These are phyloP conservation scores for Argentina silus DNA, from an alignment of 2,797 vertebrate genomes.

Conservation along the genomic window DNA sequence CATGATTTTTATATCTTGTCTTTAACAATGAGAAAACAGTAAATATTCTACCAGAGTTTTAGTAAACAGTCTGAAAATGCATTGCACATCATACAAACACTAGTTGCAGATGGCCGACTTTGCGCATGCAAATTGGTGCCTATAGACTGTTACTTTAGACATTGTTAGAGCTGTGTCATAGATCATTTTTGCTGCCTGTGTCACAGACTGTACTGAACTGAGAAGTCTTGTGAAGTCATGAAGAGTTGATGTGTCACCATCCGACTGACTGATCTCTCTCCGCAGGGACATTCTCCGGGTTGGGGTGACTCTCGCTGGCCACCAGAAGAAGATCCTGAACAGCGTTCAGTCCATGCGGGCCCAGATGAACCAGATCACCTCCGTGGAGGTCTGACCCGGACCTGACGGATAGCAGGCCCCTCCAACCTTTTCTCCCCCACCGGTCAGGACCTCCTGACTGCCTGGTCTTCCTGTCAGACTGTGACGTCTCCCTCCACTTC, in stretches of 20 bases:
- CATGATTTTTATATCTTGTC: no score
- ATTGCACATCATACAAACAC: no score
- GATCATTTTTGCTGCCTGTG: no score
- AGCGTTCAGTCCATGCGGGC: conserved; percentile 97
- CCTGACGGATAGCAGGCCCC: conserved; percentile 20
- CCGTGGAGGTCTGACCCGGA: conserved; percentile 96
- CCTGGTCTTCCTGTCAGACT: conserved; percentile 46
- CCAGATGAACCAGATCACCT: conserved; percentile 98
- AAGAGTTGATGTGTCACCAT: background rate
- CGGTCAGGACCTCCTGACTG: conserved; percentile 26
- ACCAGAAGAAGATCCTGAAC: conserved; percentile 98
- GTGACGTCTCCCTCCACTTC: conserved; percentile 25
- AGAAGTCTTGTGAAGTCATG: no score
- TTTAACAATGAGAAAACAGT: no score
- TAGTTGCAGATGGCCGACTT: no score
- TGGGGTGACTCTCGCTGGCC: conserved; percentile 91
- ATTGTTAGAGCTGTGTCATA: background rate
- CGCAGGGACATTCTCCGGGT: conserved; percentile 91
- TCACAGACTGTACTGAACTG: no score
- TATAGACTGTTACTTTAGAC: no score
- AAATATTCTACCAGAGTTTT: no score
- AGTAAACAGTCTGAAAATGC: no score
- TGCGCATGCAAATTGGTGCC: no score
- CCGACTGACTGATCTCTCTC: conserved; percentile 28
- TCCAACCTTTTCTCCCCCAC: conserved; percentile 14